Base-by-base conservation (phyloP, 2,113 vertebrate genomes). In the Rhinopithecus roxellana region DNA sequence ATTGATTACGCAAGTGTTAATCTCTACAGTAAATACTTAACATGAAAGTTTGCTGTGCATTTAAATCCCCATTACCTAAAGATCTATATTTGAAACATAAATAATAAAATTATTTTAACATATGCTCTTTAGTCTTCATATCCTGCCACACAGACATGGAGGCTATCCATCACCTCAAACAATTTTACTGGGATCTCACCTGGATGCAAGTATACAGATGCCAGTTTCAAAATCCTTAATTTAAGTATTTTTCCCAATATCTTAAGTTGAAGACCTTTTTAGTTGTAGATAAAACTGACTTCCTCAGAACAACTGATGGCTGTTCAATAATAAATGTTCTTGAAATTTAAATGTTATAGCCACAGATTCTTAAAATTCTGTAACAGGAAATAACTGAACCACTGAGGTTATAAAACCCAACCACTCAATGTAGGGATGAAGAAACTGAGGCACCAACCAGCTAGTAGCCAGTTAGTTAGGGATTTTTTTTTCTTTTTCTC, bases 401-500 rank as follows among this genome's bases (percentile, higher is more conserved):
- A 35, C 11, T 38, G 9, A 91, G 1, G 14, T 75, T 25, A 81
- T 64, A 52, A 92, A 82, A 50, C 7, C 32, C 43, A 57, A 40
- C 30, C 32, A 52, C 30, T 90, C 61, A 40, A 10, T 6, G 11
- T 32, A 40, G 70, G 8, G 10, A 57, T 81, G 17, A 89, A 64
- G 20, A n/a, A 78, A 67, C 10, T 14, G 23, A 67, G 18, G 8
- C 40, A 75, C 48, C 70, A 79, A 38, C 32, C n/a, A 94, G 50
- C 5, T 18, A 70, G 64, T 50, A 22, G 4, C 27, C 32, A 77
- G 13, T 52, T 30, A 55, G 35, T 86, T 59, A 38, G 11, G 20
- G 45, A 16, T 25, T 81, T 70, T 90, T 85, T 91, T 30, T 80
- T 69, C 61, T 70, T 14, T 95, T 81, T 92, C 95, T 89, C 50